Evolutionary conservation across 2,888 invertebrate species (phyloP).

Genomic region (Phaonia tiefii): DNA sequence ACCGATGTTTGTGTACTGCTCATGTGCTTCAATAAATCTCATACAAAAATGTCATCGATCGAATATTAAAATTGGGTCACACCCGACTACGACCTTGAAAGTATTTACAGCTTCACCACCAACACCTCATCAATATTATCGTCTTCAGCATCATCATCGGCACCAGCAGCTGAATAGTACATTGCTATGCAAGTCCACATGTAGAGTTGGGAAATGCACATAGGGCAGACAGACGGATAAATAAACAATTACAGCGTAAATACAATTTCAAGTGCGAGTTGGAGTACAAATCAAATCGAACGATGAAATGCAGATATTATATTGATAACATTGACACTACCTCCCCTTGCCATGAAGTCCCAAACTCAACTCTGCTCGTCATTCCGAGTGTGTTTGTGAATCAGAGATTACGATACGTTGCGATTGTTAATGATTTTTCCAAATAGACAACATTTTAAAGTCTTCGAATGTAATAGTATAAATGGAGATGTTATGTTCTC

Average conservation of each 20-base stretch:
- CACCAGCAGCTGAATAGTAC: background rate
- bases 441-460: too few relatives aligned
- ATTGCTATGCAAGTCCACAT: background rate
- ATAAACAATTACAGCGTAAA: slow-evolving; percentile 5
- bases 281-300: too few relatives aligned
- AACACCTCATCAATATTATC: background rate
- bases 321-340: too few relatives aligned
- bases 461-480: too few relatives aligned
- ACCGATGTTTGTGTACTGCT: background rate
- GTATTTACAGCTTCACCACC: background rate
- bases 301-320: too few relatives aligned
- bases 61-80: slow-evolving; percentile 31
- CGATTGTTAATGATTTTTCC: too few relatives aligned
- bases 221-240: background rate
- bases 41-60: slow-evolving; percentile 20
- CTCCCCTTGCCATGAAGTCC: too few relatives aligned
- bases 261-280: background rate
- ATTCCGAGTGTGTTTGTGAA: too few relatives aligned
- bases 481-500: too few relatives aligned
- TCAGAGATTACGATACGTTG: too few relatives aligned
- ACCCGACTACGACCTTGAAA: slow-evolving; percentile 33
- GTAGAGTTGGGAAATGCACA: slow-evolving; percentile 34
- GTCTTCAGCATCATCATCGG: background rate
- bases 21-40: background rate
- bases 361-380: too few relatives aligned